Conservation (phyloP, 1,140 invertebrate genomes). For the Agrypnia vestita region DNA sequence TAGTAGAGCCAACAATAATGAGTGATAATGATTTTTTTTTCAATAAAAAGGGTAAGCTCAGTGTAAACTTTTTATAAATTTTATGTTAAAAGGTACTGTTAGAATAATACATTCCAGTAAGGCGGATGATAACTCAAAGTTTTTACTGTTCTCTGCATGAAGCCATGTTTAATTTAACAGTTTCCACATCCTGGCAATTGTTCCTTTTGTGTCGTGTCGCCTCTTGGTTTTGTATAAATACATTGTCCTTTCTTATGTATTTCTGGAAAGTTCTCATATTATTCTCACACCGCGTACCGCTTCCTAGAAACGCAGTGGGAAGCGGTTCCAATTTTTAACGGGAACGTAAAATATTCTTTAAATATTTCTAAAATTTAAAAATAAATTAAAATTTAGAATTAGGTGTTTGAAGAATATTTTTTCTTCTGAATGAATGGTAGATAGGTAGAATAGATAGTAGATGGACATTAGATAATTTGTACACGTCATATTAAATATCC, state of each 20-base stretch:
- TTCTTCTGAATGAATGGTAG: no score
- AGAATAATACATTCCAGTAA: no score
- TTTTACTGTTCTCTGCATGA: slow-evolving; percentile 4
- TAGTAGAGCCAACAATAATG: no score
- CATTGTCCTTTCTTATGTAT: neutral
- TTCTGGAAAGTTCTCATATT: slow-evolving; percentile 8
- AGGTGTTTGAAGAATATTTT: neutral
- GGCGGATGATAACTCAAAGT: neutral
- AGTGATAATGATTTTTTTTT: no score
- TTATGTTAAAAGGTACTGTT: no score
- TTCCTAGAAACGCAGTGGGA: neutral
- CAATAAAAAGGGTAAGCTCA: no score
- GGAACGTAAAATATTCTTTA: no score
- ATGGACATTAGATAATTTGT: no score
- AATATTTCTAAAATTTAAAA: neutral
- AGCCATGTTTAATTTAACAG: slow-evolving; percentile 28
- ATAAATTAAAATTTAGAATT: neutral
- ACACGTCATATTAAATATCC: no score
- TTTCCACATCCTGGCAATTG: neutral
- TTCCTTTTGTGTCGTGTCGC: neutral
- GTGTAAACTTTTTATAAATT: no score
- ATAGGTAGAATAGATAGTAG: no score
- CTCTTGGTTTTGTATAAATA: slow-evolving; percentile 10
- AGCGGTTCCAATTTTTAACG: neutral
- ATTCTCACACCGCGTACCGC: neutral